Evolutionary conservation across 2,113 vertebrate genomes (phyloP), one percentile per base, ranked within the genome.

Genomic region (Clupea harengus): DNA sequence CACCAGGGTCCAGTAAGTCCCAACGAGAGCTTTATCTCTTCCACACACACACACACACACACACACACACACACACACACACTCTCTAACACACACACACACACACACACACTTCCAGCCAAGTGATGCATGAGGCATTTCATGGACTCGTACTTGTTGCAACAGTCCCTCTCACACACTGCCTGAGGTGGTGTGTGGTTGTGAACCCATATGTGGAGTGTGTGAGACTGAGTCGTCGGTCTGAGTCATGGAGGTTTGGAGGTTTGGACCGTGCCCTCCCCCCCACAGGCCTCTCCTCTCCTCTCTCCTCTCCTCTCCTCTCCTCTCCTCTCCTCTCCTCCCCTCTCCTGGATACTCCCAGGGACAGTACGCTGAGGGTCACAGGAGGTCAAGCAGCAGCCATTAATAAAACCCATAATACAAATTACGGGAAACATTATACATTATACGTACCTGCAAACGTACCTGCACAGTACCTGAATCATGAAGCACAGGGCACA

Each of bases 1-100:
- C 95, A 97, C 81, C 97, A 97, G 91, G 94, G 96, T 86, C 96
- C 93, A 89, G 98, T 99, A 91, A 97, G 98, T 95, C 85, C 25
- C 25, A 28, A 15, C 17, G 18, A 32, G 57, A 25, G 9, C 50
- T 54, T 3, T 72, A 22, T 67, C 60, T 67, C 39, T 83, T 60
- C 81, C 87, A 87, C 18, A 39, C 39, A 2, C 1, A 39, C 39
- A 39, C 39, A 39, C 39, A 39, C 83, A 49, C 83, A 44, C 57
- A 10, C 22, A 13, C 50, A 72, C 60, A 47, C 86, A 75, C 60
- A 82, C 39, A 72, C 85, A 86, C 80, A 52, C 47, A 54, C 82
- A 39, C n/a, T 28, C 85, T 84, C 84, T 88, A 84, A 80, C 57
- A 52, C 8, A 54, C 64, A 88, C 67, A 82, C 81, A 85, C 84